Evolutionary conservation across 1,140 invertebrate genomes (phyloP).

Genomic region (Conus betulinus): DNA sequence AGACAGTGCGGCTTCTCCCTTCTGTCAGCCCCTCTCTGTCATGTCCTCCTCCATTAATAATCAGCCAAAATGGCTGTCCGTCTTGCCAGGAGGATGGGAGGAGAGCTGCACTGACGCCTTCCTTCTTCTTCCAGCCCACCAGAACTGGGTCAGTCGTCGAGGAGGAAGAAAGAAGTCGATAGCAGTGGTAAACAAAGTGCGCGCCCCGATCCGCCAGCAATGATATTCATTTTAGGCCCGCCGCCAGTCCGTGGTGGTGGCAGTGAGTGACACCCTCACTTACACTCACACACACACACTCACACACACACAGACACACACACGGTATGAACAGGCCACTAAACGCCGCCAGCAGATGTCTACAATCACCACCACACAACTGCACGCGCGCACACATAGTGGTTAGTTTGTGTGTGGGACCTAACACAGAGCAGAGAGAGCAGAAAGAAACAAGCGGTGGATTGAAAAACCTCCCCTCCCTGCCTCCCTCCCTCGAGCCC

Average conservation of each 20-base stretch:
- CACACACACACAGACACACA: not conserved
- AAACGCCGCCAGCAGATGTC: conserved; percentile 36
- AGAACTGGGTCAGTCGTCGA: not conserved
- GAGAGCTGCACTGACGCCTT: not conserved
- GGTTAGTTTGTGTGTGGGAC: conserved; percentile 26
- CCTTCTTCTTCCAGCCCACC: no score
- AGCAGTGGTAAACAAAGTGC: conserved; percentile 6
- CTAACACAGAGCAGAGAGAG: conserved; percentile 13
- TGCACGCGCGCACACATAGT: conserved; percentile 21
- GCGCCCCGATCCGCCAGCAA: not conserved
- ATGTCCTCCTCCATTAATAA: conserved; percentile 2
- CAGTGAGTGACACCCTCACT: not conserved
- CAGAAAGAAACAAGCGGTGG: conserved; percentile 12
- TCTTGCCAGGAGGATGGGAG: not conserved
- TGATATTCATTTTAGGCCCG: conserved; percentile 2
- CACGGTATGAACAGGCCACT: not conserved
- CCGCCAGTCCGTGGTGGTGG: not conserved
- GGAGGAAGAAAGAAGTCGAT: not conserved
- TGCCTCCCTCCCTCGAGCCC: not conserved
- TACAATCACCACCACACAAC: conserved; percentile 33
- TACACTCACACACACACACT: not conserved
- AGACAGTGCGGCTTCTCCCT: not conserved
- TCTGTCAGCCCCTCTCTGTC: not conserved
- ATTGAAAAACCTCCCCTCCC: conserved; percentile 13
- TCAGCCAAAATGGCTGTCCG: conserved; percentile 7